Base-by-base conservation (phyloP, 2,888 invertebrate species). In the Apodemia zela region DNA sequence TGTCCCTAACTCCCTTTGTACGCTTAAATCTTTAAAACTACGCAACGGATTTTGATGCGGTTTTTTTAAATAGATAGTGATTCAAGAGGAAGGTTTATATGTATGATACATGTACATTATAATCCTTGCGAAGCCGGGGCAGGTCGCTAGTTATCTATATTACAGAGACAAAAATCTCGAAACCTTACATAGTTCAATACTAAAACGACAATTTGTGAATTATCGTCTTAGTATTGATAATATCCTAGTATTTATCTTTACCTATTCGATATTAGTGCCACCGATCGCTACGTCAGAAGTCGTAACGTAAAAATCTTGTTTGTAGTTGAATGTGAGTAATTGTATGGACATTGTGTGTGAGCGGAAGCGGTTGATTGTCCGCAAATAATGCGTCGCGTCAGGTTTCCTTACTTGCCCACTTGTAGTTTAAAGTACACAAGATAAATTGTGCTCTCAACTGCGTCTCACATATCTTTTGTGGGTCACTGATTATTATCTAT, bases 321-420 rank as follows among this genome's bases (percentile, higher is more conserved):
- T 66, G 62, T 61, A 17, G 65, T 64, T 67, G 65, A 68, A 66
- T 73, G 66, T 67, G 63, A 67, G 67, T 67, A 66, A 70, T 69
- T 69, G 70, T 65, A 59, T 60, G 58, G 64, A 68, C 67, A 68
- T 69, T 67, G 68, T 73, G 77, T 68, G 78, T 67, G 78, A 79
- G 72, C 84, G 85, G 84, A 86, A 82, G 73, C 67, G 57, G 67
- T 63, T 75, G 77, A 82, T 84, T 82, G 79, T 66, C 71, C 69
- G 74, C 68, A 68, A 69, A 73, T 71, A 72, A 71, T 71, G 60
- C 67, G 70, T 71, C 74, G 77, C 78, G 72, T 80, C 77, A 75
- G 73, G 72, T 81, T 81, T 77, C 77, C 76, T 73, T 74, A 71
- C 71, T 67, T 69, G 49, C 63, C 65, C 65, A 58, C 59, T 66